Percentiles rank a stretch among this genome's conserved stretches.
Conservation (phyloP, 2,113 vertebrate species). For the Thalassarche chlororhynchos region DNA sequence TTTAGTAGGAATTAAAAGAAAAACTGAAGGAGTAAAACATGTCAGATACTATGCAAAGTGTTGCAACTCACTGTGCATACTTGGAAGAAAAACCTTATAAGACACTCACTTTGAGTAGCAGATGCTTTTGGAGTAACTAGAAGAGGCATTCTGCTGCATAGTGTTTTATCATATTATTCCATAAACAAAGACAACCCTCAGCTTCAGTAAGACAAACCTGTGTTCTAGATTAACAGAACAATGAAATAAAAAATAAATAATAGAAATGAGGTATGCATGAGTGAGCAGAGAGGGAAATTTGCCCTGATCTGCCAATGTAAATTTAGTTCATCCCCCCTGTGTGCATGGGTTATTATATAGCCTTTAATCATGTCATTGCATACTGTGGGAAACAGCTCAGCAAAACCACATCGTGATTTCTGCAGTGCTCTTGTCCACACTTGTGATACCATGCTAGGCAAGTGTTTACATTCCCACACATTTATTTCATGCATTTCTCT, state of each 20-base stretch:
- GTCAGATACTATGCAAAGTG: background rate
- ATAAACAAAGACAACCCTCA: background rate
- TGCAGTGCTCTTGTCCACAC: background rate
- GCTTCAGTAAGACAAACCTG: background rate
- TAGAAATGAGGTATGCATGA: background rate
- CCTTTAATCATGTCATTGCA: background rate
- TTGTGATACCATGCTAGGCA: background rate
- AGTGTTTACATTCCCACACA: background rate
- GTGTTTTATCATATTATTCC: background rate
- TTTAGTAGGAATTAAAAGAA: background rate
- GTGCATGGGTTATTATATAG: background rate
- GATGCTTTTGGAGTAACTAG: background rate
- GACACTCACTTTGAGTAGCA: background rate
- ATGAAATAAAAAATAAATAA: background rate
- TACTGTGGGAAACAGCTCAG: slow-evolving; percentile 20
- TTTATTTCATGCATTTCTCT: background rate
- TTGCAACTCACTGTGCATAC: background rate
- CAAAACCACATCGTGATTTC: background rate
- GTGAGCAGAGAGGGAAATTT: background rate
- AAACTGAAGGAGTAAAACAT: background rate
- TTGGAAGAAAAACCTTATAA: background rate
- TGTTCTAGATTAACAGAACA: background rate
- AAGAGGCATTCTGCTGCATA: background rate
- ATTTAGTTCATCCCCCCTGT: background rate
- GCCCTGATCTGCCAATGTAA: background rate